These are phyloP conservation scores for Cataglyphis livida DNA, from an alignment of 2,888 invertebrate genomes.

Conservation along the genomic window DNA sequence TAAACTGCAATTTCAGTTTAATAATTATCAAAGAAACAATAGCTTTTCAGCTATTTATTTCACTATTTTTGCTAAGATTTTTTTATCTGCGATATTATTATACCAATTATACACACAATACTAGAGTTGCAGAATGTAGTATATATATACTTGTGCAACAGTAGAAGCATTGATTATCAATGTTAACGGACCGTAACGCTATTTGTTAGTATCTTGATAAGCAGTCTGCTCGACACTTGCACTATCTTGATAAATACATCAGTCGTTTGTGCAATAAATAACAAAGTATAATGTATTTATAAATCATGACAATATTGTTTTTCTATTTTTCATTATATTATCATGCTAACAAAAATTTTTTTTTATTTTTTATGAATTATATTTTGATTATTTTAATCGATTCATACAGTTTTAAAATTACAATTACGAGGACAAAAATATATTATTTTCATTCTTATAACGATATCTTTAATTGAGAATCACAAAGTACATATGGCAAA, in stretches of 20 bases:
- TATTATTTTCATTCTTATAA: neutral
- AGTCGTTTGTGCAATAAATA: neutral
- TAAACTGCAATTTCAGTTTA: neutral
- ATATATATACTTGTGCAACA: neutral
- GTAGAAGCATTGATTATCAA: neutral
- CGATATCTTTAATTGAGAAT: neutral
- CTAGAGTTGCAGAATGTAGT: neutral
- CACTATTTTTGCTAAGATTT: neutral
- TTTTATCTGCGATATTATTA: neutral
- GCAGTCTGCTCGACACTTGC: too few species aligned
- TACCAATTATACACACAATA: neutral
- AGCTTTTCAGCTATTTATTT: neutral
- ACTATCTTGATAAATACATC: neutral
- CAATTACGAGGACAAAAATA: neutral
- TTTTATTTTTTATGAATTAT: neutral
- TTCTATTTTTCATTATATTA: neutral
- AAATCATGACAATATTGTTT: neutral
- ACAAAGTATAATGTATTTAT: neutral
- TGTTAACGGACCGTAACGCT: neutral
- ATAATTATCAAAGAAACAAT: neutral
- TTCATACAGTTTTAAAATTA: neutral
- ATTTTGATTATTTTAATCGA: neutral
- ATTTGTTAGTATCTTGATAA: slow-evolving; percentile 7
- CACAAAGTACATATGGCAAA: neutral
- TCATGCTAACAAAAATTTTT: neutral